Percentiles rank a stretch among this genome's conserved stretches.
Conservation (phyloP, 2,797 vertebrate genomes). For the Rallus crepitans region DNA sequence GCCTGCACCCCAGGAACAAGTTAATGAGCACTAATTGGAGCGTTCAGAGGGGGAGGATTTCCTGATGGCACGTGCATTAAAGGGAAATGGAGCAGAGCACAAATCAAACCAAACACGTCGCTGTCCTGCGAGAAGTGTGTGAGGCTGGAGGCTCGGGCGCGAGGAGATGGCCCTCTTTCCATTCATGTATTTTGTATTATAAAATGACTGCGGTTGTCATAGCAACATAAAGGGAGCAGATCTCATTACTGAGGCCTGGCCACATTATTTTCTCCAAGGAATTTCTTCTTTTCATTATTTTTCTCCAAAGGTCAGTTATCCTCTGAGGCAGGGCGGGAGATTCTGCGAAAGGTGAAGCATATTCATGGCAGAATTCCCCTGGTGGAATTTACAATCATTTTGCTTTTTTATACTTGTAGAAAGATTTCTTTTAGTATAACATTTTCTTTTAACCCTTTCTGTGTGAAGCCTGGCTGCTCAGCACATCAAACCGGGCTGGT, state of each 20-base stretch:
- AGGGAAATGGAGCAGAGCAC: conserved; percentile 3
- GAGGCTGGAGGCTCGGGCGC: conserved; percentile 56
- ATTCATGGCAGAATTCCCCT: conserved; percentile 88
- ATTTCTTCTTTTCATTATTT: conserved; percentile 92
- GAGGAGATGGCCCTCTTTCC: conserved; percentile 82
- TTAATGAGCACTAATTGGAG: not conserved
- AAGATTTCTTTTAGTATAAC: conserved; percentile 75
- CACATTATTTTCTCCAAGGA: conserved; percentile 94
- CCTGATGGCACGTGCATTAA: not conserved
- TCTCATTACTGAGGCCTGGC: conserved; percentile 96
- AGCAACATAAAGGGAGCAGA: conserved; percentile 93
- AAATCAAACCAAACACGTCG: not conserved
- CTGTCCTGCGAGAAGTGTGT: conserved; percentile 35
- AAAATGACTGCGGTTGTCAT: conserved; percentile 90
- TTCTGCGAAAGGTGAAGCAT: conserved; percentile 92
- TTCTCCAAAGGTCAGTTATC: conserved; percentile 96
- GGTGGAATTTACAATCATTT: conserved; percentile 92
- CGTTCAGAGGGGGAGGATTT: not conserved
- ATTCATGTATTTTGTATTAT: conserved; percentile 95
- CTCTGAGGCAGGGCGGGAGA: conserved; percentile 91
- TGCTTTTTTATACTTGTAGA: conserved; percentile 81
- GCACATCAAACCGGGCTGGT: not conserved
- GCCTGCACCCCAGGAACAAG: not conserved
- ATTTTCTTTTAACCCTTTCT: conserved; percentile 81
- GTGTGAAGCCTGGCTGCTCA: not conserved